Evolutionary conservation across 2,888 invertebrate genomes (phyloP), one percentile per base, ranked within the genome.

Genomic region (Chloromyia formosa): DNA sequence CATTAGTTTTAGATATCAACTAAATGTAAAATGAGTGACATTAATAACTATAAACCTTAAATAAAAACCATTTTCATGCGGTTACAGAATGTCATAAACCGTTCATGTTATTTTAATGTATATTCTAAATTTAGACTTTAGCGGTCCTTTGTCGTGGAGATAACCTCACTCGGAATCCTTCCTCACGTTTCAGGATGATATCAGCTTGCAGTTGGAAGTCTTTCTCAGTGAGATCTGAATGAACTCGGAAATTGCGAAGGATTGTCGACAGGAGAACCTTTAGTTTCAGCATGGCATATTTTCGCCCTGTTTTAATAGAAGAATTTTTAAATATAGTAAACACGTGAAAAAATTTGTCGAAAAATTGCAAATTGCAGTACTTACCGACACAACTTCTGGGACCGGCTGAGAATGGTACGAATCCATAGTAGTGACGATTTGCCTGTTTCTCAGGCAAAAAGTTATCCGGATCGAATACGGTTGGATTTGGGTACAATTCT

Each of bases 401-500:
- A 53, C 93, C 94, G 76, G 94, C 94, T 69, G 93, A 93, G 88
- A 94, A 94, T 12, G 94, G 93, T 72, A 94, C 90, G 81, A 90
- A 94, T 3, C 93, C 90, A 82, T 94, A 94, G 81, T 93, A 93
- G 81, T 94, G 94, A 76, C 95, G 89, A 79, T 90, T 90, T 66
- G 91, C 91, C 77, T 91, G 91, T 78, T 88, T 90, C 81, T 95
- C 94, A 0, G 94, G 92, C 77, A 94, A 87, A 87, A 95, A 95
- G 82, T 94, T 92, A 83, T 95, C 94, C 1, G 95, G 95, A 86
- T 95, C 88, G 82, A 93, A 95, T 77, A 87, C 88, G 58, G 90
- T 87, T 0, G 95, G 93, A 84, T 95, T 91, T 9, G 92, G 90
- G 84, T 93, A 95, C 68, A 91, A 88, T 78, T 91, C 90, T 1